A percentile compares a stretch with the other conserved stretches of the same genome.
These are phyloP conservation scores for Zapornia atra DNA, from an alignment of 2,113 vertebrate species.

Conservation along the genomic window DNA sequence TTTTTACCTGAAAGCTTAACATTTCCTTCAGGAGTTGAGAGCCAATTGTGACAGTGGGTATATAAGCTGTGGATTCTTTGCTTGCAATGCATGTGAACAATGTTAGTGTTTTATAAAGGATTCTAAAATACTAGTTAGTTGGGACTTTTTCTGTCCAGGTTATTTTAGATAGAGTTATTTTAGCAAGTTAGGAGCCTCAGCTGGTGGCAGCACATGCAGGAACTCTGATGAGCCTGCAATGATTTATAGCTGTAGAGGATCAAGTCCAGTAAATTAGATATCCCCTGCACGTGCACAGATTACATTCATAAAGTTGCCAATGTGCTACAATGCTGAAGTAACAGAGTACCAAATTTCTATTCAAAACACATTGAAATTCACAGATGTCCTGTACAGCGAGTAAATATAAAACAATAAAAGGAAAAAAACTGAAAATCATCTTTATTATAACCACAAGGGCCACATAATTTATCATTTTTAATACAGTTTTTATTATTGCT, in stretches of 20 bases:
- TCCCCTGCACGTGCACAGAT: neutral
- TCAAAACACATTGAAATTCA: neutral
- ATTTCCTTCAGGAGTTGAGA: neutral
- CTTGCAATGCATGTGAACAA: neutral
- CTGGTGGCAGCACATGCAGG: neutral
- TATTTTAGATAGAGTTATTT: conserved; percentile 24
- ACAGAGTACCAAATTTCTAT: conserved; percentile 35
- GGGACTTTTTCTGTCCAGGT: neutral
- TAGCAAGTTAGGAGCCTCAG: conserved; percentile 2
- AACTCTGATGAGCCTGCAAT: conserved; percentile 24
- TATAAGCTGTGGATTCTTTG: neutral
- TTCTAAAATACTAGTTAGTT: neutral
- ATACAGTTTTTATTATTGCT: neutral
- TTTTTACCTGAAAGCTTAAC: conserved; percentile 2
- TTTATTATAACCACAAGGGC: neutral
- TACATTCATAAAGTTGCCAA: neutral
- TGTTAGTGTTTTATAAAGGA: neutral
- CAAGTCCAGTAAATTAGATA: neutral
- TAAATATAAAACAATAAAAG: neutral
- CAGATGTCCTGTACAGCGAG: neutral
- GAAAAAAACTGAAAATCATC: neutral
- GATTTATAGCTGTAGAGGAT: conserved; percentile 12
- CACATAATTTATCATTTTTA: neutral
- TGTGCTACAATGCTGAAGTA: neutral
- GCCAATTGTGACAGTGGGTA: neutral